Evolutionary conservation across 1,140 invertebrate genomes (phyloP), one percentile per base, ranked within the genome.

Genomic region (Saxidomus purpurata): DNA sequence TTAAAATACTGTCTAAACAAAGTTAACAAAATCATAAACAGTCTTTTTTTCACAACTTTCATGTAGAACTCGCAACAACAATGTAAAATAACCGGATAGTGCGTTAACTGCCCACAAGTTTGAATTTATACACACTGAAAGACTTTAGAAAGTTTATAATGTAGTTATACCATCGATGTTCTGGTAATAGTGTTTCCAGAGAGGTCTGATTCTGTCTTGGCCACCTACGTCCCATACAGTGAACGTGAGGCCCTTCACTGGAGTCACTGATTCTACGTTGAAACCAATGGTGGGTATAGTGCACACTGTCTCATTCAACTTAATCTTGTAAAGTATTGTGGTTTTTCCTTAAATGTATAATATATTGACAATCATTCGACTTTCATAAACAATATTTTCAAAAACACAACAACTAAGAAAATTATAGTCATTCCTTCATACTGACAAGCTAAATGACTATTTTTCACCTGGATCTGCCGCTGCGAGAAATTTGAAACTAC

Each of bases 301-400:
- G 34, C 36, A 34, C 13, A 95, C 92, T 52, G 89, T 93, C 71
- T 95, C 93, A 76, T 98, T 98, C 97, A 99, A 97, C 97, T 99
- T 99, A 95, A 99, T 97, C 97, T 99, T 99, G 97, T 99, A 99
- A 96, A 99, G 97, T 96, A 99, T 99, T 96, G 99, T 99, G 22
- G 94, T 94, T 87, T 95, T 95, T 13, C 94, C 93, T 93, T 59
- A 0, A n/a, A n/a, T n/a, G n/a, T n/a, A n/a, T n/a, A 9, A 52
- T 52, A 52, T 11, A 19, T 52, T 52, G 47, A 52, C 47, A 19
- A 52, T 52, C 47, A 52, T 11, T n/a, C n/a, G n/a, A n/a, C n/a
- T 19, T 52, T 52, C 9, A 52, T 52, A 52, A 52, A 52, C 47
- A 52, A 52, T 19, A 52, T 19, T 11, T 52, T 52, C 9, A 52